Base-by-base conservation (phyloP, 1,140 invertebrate genomes). In the Drosophila willistoni region DNA sequence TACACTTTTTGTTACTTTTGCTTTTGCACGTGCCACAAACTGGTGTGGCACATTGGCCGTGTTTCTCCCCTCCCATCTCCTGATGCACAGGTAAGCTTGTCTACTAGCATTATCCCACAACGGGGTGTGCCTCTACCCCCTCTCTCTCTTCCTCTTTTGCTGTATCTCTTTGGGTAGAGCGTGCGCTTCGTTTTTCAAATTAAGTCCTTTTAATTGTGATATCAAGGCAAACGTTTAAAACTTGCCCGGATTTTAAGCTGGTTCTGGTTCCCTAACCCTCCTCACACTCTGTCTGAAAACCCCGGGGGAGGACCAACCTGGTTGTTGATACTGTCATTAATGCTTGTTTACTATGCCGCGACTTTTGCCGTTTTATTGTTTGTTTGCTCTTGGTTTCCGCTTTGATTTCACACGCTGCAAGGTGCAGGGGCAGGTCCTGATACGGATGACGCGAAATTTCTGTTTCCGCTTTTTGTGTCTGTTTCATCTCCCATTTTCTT, bases 181-280 rank as follows among this genome's bases (percentile, higher is more conserved):
- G 44, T 57, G 36, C 76, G 83, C 77, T 89, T 85, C 83, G 74
- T 59, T 78, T 90, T 89, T 76, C 81, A 89, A 91, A 91, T 89
- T 89, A 91, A 91, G 84, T 91, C 90, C 67, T 68, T 83, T 91
- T 91, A 91, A 91, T 91, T 91, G 90, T 74, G 84, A 91, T 91
- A 91, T 91, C 89, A 89, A 77, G 44, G 79, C 86, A 72, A 87
- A 74, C 84, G 84, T 83, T 89, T 87, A 84, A 84, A 89, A 73
- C 63, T 59, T 59, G 68, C 9, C 76, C 59, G 65, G 84, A 87
- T 79, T 81, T 86, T 77, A 77, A 76, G 66, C 77, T 47, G 65
- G 70, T 77, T 71, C 76, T 47, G 68, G 68, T 62, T 41, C 51
- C 65, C 51, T 57, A 17, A 60, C 34, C 55, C 41, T 17, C 41